Evolutionary conservation across 1,140 invertebrate species (phyloP).

Genomic region (Caenorhabditis latens): DNA sequence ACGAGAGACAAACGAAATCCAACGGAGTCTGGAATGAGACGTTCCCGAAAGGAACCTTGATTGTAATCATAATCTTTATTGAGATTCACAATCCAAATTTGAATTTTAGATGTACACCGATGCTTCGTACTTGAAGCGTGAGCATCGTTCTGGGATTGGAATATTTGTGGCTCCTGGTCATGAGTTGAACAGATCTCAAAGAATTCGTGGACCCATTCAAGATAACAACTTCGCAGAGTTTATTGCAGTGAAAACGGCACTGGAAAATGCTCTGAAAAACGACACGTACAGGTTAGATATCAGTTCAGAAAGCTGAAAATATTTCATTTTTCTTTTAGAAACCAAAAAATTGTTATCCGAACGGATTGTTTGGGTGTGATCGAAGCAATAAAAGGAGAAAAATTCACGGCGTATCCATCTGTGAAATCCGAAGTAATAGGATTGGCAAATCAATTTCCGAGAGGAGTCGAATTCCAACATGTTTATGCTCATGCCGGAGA

Average conservation of each 20-base stretch:
- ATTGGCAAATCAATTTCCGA: constrained; percentile 3
- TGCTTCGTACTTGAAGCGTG: not conserved
- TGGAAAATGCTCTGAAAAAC: constrained; percentile 32
- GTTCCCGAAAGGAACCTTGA: constrained; percentile 25
- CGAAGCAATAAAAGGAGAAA: not conserved
- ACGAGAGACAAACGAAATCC: not conserved
- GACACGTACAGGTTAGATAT: constrained; percentile 2
- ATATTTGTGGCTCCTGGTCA: constrained; percentile 45
- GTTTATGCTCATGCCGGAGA: constrained; percentile 55
- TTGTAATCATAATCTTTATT: not conserved
- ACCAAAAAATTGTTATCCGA: constrained; percentile 29
- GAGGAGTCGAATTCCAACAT: constrained; percentile 48
- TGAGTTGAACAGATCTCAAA: constrained; percentile 50
- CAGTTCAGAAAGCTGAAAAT: no score
- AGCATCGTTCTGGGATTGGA: constrained; percentile 34
- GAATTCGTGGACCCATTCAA: constrained; percentile 26
- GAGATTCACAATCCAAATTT: not conserved
- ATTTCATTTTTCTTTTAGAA: not conserved
- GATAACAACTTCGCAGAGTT: constrained; percentile 44
- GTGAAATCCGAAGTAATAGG: not conserved
- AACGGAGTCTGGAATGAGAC: constrained; percentile 54
- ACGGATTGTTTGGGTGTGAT: constrained; percentile 55
- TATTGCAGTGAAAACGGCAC: constrained; percentile 18
- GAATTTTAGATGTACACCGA: constrained; percentile 55
- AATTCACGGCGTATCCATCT: not conserved